Evolutionary conservation across 1,140 invertebrate species (phyloP).

Genomic region (Penaeus chinensis): DNA sequence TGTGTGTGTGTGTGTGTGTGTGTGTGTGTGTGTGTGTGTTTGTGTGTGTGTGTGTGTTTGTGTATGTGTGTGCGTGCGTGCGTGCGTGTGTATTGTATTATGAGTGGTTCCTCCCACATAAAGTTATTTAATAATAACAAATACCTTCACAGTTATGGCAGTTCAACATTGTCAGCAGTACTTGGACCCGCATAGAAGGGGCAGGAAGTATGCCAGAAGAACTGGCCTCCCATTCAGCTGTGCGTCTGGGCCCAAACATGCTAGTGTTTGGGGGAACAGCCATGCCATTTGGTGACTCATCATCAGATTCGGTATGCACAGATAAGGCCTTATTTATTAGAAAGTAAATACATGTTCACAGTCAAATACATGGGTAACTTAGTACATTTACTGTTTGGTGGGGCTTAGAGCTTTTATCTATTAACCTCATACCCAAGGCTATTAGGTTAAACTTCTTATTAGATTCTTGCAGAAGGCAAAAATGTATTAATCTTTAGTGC

Average conservation of each 20-base stretch:
- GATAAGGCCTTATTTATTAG: neutral
- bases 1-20: too few species aligned
- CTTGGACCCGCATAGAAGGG: conserved; percentile 46
- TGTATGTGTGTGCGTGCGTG: neutral
- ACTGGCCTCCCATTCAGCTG: conserved; percentile 49
- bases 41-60: too few species aligned
- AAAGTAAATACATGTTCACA: neutral
- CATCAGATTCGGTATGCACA: conserved; percentile 41
- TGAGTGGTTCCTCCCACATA: neutral
- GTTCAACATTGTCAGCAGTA: conserved; percentile 46
- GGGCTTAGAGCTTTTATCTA: too few species aligned
- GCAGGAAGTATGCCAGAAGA: conserved; percentile 48
- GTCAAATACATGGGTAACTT: too few species aligned
- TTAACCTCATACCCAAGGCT: too few species aligned
- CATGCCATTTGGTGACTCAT: conserved; percentile 53
- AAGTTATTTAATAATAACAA: too few species aligned
- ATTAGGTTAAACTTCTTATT: too few species aligned
- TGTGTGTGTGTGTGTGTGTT: too few species aligned
- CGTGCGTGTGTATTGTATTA: neutral
- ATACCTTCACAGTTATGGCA: conserved; percentile 37
- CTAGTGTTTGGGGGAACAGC: conserved; percentile 55
- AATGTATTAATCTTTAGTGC: too few species aligned
- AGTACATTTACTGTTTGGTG: too few species aligned
- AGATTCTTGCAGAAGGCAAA: too few species aligned
- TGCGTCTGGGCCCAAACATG: conserved; percentile 43